Evolutionary conservation across 2,888 invertebrate genomes (phyloP).

Genomic region (Harpagoxenus sublaevis): DNA sequence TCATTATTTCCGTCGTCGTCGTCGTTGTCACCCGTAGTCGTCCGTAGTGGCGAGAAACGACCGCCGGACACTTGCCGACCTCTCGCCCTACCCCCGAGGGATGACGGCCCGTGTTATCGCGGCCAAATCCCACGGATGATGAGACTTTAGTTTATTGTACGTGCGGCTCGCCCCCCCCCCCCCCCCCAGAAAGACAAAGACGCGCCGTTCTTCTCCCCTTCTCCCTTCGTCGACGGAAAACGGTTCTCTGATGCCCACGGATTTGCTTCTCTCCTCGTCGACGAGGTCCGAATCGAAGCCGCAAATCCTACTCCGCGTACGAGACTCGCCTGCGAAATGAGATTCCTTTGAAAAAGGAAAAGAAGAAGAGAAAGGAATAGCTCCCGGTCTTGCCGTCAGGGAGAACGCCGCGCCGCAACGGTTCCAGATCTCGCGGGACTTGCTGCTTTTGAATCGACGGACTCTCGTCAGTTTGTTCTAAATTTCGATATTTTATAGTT

Average conservation of each 20-base stretch:
- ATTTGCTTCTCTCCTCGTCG: conserved; percentile 71
- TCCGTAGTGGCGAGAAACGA: conserved; percentile 45
- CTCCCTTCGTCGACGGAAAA: conserved; percentile 7
- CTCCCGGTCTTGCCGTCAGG: conserved; percentile 10
- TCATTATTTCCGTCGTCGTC: conserved; percentile 64
- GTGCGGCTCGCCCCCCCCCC: conserved; percentile 71
- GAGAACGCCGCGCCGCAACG: neutral
- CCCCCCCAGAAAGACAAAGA: conserved; percentile 66
- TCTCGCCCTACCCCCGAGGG: conserved; percentile 58
- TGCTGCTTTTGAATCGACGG: neutral
- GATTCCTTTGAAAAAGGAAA: conserved; percentile 69
- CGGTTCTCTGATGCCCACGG: conserved; percentile 70
- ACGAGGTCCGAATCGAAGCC: conserved; percentile 68
- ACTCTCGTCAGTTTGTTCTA: neutral
- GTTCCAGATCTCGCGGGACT: conserved; percentile 18
- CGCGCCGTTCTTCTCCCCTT: conserved; percentile 40
- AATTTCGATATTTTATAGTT: conserved; percentile 2
- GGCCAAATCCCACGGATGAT: conserved; percentile 85
- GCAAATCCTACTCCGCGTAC: conserved; percentile 81
- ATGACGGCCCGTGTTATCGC: conserved; percentile 83
- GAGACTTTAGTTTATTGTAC: conserved; percentile 86
- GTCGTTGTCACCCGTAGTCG: conserved; percentile 25
- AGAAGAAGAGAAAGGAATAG: conserved; percentile 35
- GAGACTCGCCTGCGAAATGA: conserved; percentile 84
- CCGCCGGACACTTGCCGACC: conserved; percentile 51